Percentiles rank a stretch among this genome's conserved stretches.
phyloP scores from a whole-genome alignment of 2,113 vertebrate species.

The Setophaga kirtlandii region DNA sequence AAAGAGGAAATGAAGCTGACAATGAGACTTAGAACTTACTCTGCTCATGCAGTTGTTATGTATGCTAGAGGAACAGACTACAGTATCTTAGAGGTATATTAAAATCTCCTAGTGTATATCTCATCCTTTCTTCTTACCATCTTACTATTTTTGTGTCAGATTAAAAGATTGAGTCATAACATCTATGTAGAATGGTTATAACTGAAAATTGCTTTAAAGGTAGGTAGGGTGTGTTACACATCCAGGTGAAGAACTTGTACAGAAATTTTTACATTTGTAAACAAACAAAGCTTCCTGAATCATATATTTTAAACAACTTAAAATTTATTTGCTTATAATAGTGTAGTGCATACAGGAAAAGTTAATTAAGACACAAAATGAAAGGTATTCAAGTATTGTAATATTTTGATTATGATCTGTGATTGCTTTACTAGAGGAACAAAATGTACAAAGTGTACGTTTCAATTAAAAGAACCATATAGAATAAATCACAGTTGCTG shows the following conservation, averaged over 20 bases:
- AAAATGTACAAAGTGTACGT: background rate
- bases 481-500: background rate
- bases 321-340: background rate
- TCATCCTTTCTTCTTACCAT: background rate
- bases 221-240: background rate
- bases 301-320: background rate
- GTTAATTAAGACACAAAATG: background rate
- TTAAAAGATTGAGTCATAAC: background rate
- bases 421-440: background rate
- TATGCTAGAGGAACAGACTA: constrained; percentile 96
- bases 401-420: background rate
- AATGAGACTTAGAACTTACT: constrained; percentile 89
- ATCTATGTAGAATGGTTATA: background rate
- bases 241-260: background rate
- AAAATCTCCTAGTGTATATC: background rate
- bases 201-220: background rate
- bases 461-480: background rate
- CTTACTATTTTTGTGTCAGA: background rate
- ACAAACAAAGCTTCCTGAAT: background rate
- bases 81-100: constrained; percentile 92
- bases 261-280: background rate
- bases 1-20: constrained; percentile 95
- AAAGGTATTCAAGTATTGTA: background rate
- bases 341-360: background rate
- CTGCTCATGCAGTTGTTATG: constrained; percentile 91